Evolutionary conservation across 2,888 invertebrate genomes (phyloP).

Genomic region (Agrochola litura): DNA sequence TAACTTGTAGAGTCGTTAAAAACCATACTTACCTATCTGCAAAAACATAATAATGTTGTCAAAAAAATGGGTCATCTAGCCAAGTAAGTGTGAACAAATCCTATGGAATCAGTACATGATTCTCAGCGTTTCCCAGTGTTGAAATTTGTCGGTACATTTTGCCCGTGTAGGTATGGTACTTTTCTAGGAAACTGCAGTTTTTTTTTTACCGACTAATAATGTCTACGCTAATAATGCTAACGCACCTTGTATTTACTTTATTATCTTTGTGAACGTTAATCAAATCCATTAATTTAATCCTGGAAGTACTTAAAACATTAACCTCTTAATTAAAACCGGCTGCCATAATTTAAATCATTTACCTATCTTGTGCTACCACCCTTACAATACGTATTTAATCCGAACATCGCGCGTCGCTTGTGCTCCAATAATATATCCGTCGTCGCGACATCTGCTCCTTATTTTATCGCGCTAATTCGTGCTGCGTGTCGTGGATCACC

Average conservation of each 20-base stretch:
- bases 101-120: no score
- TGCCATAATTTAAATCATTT: conserved; percentile 33
- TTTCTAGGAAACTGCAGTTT: no score
- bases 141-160: no score
- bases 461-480: conserved; percentile 82
- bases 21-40: neutral
- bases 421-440: conserved; percentile 79
- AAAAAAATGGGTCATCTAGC: neutral
- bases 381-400: conserved; percentile 69
- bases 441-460: conserved; percentile 80
- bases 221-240: no score
- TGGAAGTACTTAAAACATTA: neutral
- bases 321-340: neutral
- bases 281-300: neutral
- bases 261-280: neutral
- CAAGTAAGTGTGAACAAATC: neutral
- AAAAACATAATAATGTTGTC: neutral
- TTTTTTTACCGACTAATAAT: no score
- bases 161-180: no score
- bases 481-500: conserved; percentile 69
- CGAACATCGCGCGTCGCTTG: conserved; percentile 68
- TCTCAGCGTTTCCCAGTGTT: no score
- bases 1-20: neutral
- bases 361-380: conserved; percentile 53
- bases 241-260: neutral